These are phyloP conservation scores for Lagopus muta DNA, from an alignment of 2,113 vertebrate genomes.

Conservation along the genomic window DNA sequence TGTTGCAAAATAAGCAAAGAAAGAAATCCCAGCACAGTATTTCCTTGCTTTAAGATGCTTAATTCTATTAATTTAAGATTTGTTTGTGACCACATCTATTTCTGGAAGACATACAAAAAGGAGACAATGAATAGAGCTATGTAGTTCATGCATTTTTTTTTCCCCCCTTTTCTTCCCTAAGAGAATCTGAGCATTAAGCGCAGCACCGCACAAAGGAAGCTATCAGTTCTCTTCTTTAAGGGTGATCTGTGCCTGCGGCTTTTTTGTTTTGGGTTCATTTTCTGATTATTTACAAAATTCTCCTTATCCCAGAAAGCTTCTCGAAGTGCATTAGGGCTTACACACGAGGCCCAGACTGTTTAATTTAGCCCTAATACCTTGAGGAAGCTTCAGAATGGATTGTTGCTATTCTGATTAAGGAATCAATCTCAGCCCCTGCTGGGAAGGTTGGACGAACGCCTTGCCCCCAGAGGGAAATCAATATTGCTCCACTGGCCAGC, in stretches of 20 bases:
- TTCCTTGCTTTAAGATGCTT: slow-evolving; percentile 1
- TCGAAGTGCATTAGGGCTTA: slow-evolving; percentile 56
- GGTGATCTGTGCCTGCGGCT: slow-evolving; percentile 13
- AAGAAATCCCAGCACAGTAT: background rate
- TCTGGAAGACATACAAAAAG: slow-evolving; percentile 21
- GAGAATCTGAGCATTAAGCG: slow-evolving; percentile 27
- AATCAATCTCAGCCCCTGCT: slow-evolving; percentile 13
- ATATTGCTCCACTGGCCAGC: slow-evolving; percentile 9
- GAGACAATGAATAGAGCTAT: slow-evolving; percentile 10
- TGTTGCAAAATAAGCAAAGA: background rate
- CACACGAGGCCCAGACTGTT: slow-evolving; percentile 39
- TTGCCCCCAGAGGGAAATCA: slow-evolving; percentile 18
- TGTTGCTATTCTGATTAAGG: slow-evolving; percentile 29
- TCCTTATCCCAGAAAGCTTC: slow-evolving; percentile 29
- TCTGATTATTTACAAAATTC: slow-evolving; percentile 29
- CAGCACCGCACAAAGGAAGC: slow-evolving; percentile 2
- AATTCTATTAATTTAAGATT: slow-evolving; percentile 2
- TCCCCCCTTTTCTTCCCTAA: background rate
- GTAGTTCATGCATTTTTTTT: background rate
- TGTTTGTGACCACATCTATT: slow-evolving; percentile 8
- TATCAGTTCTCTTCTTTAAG: background rate
- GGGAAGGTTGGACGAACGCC: slow-evolving; percentile 19
- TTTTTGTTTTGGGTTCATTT: slow-evolving; percentile 24
- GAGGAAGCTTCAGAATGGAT: slow-evolving; percentile 52
- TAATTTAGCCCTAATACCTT: slow-evolving; percentile 67